phyloP scores from a whole-genome alignment of 2,113 vertebrate genomes.

The Anolis carolinensis region DNA sequence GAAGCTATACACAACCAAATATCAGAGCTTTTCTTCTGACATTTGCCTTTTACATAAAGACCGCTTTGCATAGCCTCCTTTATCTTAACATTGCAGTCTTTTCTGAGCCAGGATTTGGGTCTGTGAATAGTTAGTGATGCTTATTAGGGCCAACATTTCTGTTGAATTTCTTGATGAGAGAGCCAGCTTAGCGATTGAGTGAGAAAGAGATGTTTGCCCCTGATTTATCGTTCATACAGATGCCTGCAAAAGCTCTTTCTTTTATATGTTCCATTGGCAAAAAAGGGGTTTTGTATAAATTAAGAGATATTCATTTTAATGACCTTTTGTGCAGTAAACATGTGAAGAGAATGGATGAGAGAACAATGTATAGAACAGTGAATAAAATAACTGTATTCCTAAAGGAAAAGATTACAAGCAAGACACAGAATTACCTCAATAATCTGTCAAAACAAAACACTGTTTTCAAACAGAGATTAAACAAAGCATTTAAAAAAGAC shows the following conservation, averaged over 20 bases:
- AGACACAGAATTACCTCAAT: constrained; percentile 32
- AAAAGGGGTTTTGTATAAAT: constrained; percentile 26
- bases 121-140: constrained; percentile 31
- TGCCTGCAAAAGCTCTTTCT: constrained; percentile 44
- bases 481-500: background rate
- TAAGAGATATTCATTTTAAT: constrained; percentile 40
- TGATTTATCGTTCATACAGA: constrained; percentile 25
- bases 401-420: constrained; percentile 6
- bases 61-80: constrained; percentile 59
- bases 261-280: constrained; percentile 26
- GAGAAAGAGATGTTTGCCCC: constrained; percentile 14
- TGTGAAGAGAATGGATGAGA: background rate
- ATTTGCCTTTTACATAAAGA: constrained; percentile 69
- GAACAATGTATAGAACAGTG: background rate
- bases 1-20: constrained; percentile 75
- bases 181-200: background rate
- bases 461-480: background rate
- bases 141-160: background rate
- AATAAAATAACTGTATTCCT: background rate
- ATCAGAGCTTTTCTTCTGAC: constrained; percentile 73
- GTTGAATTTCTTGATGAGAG: background rate
- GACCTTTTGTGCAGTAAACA: constrained; percentile 15
- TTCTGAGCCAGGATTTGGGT: constrained; percentile 40
- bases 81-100: constrained; percentile 52
- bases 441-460: background rate